Base-by-base conservation (phyloP, 2,113 vertebrate species). In the Spizaetus ornatus region DNA sequence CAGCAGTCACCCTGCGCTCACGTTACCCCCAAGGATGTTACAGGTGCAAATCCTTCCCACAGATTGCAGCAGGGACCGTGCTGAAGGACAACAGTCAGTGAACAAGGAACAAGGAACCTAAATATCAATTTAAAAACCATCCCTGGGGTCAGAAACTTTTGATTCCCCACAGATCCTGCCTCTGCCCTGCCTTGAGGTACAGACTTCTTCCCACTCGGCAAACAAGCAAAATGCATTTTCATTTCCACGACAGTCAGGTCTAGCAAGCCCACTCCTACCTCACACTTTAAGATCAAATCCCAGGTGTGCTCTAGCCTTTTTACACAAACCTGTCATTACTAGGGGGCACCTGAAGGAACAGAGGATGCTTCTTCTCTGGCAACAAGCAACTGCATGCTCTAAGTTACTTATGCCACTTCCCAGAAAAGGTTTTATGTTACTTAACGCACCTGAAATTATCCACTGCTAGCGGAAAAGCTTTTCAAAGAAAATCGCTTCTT, bases 401-500 rank as follows among this genome's bases (percentile, higher is more conserved):
- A 72, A 89, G 86, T 86, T 72, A 95, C 69, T 79, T 87, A 47
- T 47, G 29, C 42, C 27, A 42, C 82, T 88, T 94, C 3, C 11
- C 38, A 69, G 81, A 56, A 90, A 86, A 80, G 47, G 31, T 63
- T 86, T 87, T 52, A 53, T 66, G 31, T 74, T 86, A 88, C 55
- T 95, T 89, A 94, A 89, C 66, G 58, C 16, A 7, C 40, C 48
- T 82, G 88, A 95, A 86, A 93, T 91, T 83, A 94, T 59, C 70
- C 59, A 81, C 29, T 61, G 71, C 61, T 88, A 66, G 45, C 21
- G 12, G 21, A 63, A 90, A 80, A 86, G 65, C 69, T 86, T 90
- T 95, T 78, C 62, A 86, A 78, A 88, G 45, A 94, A 96, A 95
- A 93, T 69, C 11, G 83, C 70, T 85, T 65, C 87, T 82, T 90